A percentile compares a stretch with the other conserved stretches of the same genome.
Evolutionary conservation across 2,113 vertebrate genomes (phyloP).

Genomic region (Melanotaenia duboulayi): DNA sequence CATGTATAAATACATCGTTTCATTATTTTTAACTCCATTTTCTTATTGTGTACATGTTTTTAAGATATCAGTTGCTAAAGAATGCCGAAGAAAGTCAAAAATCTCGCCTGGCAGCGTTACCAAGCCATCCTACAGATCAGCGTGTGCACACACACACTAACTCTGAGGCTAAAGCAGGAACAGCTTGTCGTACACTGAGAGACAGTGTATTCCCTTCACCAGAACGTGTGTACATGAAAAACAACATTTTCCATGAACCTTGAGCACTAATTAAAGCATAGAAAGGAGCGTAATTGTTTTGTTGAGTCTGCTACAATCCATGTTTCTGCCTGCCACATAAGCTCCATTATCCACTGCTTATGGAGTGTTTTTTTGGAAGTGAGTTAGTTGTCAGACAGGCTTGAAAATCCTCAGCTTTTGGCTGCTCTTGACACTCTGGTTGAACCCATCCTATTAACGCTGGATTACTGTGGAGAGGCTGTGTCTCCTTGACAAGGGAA

Average conservation of each 20-base stretch:
- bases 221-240: slow-evolving; percentile 83
- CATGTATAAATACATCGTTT: too few relatives aligned
- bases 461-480: slow-evolving; percentile 84
- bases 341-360: slow-evolving; percentile 91
- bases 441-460: slow-evolving; percentile 91
- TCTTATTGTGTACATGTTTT: too few relatives aligned
- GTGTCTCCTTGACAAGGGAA: slow-evolving; percentile 85
- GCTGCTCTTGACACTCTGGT: slow-evolving; percentile 91
- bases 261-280: slow-evolving; percentile 90
- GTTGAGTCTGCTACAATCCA: slow-evolving; percentile 28
- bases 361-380: slow-evolving; percentile 88
- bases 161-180: slow-evolving; percentile 17
- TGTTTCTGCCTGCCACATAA: slow-evolving; percentile 63
- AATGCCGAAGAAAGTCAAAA: too few relatives aligned
- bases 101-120: too few relatives aligned
- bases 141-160: background rate
- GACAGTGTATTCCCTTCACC: slow-evolving; percentile 65
- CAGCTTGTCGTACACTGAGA: slow-evolving; percentile 85
- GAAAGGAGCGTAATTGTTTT: slow-evolving; percentile 78
- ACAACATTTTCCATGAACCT: slow-evolving; percentile 83
- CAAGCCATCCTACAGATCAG: too few relatives aligned
- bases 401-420: slow-evolving; percentile 90
- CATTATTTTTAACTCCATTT: too few relatives aligned
- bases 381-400: slow-evolving; percentile 87
- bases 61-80: too few relatives aligned